phyloP scores from a whole-genome alignment of 2,888 invertebrate species.

The Pocota personata region DNA sequence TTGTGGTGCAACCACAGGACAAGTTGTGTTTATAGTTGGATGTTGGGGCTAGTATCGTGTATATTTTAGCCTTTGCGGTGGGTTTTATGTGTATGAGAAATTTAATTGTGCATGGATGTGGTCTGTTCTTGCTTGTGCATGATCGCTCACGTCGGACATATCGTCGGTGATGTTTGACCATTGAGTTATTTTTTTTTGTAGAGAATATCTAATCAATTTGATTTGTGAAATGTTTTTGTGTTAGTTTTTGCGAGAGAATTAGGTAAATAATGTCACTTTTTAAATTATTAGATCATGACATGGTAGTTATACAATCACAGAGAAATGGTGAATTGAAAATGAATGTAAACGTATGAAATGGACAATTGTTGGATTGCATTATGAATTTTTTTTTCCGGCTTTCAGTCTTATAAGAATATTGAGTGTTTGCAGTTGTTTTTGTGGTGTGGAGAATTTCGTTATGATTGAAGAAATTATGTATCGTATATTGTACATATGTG shows the following conservation, averaged over 20 bases:
- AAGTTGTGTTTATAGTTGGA: constrained; percentile 71
- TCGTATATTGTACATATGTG: too few species aligned
- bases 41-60: constrained; percentile 27
- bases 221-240: constrained; percentile 1
- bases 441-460: too few species aligned
- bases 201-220: constrained; percentile 9
- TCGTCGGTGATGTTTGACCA: constrained; percentile 19
- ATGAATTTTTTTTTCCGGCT: too few species aligned
- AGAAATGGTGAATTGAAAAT: too few species aligned
- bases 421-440: too few species aligned
- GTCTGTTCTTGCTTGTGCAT: constrained; percentile 56
- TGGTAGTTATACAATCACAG: background rate
- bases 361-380: too few species aligned
- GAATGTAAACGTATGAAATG: too few species aligned
- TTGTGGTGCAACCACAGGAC: constrained; percentile 22
- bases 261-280: too few species aligned
- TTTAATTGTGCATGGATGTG: constrained; percentile 22
- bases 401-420: too few species aligned
- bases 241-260: background rate
- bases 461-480: too few species aligned
- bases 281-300: background rate
- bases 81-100: constrained; percentile 42
- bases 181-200: constrained; percentile 15
- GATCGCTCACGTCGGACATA: constrained; percentile 52
- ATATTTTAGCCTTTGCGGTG: constrained; percentile 40